phyloP scores from a whole-genome alignment of 2,797 vertebrate species.

The Crocidura indochinensis region DNA sequence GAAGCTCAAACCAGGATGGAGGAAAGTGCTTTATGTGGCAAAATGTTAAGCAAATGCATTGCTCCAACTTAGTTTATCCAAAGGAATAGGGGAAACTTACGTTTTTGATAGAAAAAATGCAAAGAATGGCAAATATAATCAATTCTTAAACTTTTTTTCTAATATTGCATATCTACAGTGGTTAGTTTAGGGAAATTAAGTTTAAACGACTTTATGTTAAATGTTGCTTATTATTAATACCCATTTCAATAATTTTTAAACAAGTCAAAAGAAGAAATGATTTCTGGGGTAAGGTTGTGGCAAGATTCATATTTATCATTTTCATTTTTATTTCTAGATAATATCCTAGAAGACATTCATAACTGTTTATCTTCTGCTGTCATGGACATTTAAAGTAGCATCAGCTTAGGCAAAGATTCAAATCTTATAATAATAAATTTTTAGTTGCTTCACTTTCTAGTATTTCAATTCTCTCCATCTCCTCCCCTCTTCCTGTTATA shows the following conservation, averaged over 20 bases:
- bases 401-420: neutral
- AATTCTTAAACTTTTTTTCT: slow-evolving; percentile 50
- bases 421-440: neutral
- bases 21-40: slow-evolving; percentile 39
- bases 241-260: slow-evolving; percentile 62
- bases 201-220: slow-evolving; percentile 74
- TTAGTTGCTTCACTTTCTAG: neutral
- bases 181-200: slow-evolving; percentile 61
- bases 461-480: neutral
- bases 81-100: slow-evolving; percentile 65
- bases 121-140: slow-evolving; percentile 48
- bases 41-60: slow-evolving; percentile 49
- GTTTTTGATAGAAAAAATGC: slow-evolving; percentile 67
- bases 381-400: neutral
- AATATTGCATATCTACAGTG: slow-evolving; percentile 29
- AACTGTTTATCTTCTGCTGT: neutral
- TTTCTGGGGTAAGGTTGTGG: neutral
- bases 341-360: slow-evolving; percentile 9
- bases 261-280: slow-evolving; percentile 62
- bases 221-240: slow-evolving; percentile 58
- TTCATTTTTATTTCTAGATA: slow-evolving; percentile 35
- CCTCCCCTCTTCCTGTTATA: neutral
- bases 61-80: slow-evolving; percentile 4
- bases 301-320: neutral
- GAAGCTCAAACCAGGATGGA: neutral